These are phyloP conservation scores for Danio rerio DNA, from an alignment of 2,113 vertebrate genomes.

Conservation along the genomic window GRCz12tu NC_133176.1:58608501-58609000, in stretches of 20 bases:
- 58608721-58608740: background rate
- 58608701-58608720: background rate
- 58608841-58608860: slow-evolving; percentile 95
- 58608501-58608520: too few species aligned
- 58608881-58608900: slow-evolving; percentile 94
- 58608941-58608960: slow-evolving; percentile 99
- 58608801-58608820: slow-evolving; percentile 43
- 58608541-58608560: too few species aligned
- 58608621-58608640: background rate
- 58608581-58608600: too few species aligned
- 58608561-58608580: too few species aligned
- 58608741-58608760: slow-evolving; percentile 5
- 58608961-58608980: slow-evolving; percentile 98
- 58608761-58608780: background rate
- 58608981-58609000: slow-evolving; percentile 98
- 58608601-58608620: background rate
- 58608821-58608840: slow-evolving; percentile 73
- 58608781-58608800: slow-evolving; percentile 13
- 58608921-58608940: slow-evolving; percentile 98
- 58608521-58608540: too few species aligned
- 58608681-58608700: background rate
- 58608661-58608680: background rate
- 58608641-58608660: background rate
- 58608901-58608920: slow-evolving; percentile 92
- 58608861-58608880: slow-evolving; percentile 98